These are phyloP conservation scores for Plagiodera versicolora DNA, from an alignment of 2,888 invertebrate genomes.

Conservation along the genomic window DNA sequence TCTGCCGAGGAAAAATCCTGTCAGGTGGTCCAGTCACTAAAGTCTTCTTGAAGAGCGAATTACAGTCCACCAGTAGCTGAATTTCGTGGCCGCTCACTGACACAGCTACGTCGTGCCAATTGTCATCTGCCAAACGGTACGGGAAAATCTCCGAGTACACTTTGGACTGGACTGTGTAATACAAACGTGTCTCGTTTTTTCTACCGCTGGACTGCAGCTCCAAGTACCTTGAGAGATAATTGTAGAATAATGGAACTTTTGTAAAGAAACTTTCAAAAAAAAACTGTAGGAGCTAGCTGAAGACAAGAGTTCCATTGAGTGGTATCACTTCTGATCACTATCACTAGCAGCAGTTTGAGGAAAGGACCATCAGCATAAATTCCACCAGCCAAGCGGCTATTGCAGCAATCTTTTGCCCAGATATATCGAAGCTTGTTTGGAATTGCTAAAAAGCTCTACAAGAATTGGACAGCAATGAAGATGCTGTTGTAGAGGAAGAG, in stretches of 20 bases:
- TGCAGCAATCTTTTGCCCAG: too few relatives aligned
- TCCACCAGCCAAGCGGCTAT: too few relatives aligned
- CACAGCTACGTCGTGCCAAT: slow-evolving; percentile 85
- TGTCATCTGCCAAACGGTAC: slow-evolving; percentile 82
- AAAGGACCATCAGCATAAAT: too few relatives aligned
- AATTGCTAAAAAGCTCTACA: too few relatives aligned
- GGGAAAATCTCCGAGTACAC: slow-evolving; percentile 85
- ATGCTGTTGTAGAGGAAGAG: too few relatives aligned
- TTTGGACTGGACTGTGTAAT: slow-evolving; percentile 65
- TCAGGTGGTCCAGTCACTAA: slow-evolving; percentile 71
- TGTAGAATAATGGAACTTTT: background rate
- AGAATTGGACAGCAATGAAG: too few relatives aligned
- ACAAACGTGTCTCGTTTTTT: slow-evolving; percentile 82
- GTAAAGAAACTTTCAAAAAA: background rate
- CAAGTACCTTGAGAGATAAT: slow-evolving; percentile 65
- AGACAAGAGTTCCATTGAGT: too few relatives aligned
- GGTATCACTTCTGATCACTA: too few relatives aligned
- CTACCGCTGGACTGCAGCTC: slow-evolving; percentile 90
- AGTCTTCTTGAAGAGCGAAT: slow-evolving; percentile 79
- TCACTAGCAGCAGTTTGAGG: too few relatives aligned
- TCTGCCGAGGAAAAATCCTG: slow-evolving; percentile 73
- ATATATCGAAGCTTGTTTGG: too few relatives aligned
- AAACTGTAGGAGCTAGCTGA: too few relatives aligned
- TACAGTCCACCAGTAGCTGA: slow-evolving; percentile 85
- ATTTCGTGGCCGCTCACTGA: slow-evolving; percentile 82